These are phyloP conservation scores for Helicoverpa zea DNA, from an alignment of 1,140 invertebrate species.

Conservation along the genomic window DNA sequence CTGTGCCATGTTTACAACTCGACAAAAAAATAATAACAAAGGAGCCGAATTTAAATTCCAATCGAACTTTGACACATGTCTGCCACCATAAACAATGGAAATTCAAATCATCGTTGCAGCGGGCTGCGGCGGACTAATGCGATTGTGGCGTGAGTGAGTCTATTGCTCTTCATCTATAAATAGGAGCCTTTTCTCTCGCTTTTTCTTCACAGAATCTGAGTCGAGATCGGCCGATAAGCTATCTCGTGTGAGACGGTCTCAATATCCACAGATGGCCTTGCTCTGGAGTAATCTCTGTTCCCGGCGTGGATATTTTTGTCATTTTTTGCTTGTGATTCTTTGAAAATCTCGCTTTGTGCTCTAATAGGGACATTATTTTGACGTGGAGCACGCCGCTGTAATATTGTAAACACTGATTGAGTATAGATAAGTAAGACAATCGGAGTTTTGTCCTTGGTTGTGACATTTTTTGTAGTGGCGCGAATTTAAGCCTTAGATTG, in stretches of 20 bases:
- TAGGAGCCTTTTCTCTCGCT: conserved; percentile 85
- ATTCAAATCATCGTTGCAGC: conserved; percentile 84
- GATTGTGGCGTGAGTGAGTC: conserved; percentile 79
- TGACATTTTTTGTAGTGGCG: conserved; percentile 67
- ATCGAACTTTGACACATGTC: conserved; percentile 87
- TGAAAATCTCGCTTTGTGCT: conserved; percentile 81
- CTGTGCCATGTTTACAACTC: conserved; percentile 84
- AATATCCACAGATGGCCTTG: conserved; percentile 86
- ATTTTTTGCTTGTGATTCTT: conserved; percentile 82
- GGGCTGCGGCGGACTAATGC: conserved; percentile 81
- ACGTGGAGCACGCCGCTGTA: conserved; percentile 78
- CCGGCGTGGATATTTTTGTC: conserved; percentile 79
- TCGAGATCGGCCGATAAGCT: conserved; percentile 83
- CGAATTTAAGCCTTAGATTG: conserved; percentile 53
- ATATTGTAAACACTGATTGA: conserved; percentile 86
- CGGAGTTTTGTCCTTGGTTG: conserved; percentile 67
- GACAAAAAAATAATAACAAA: conserved; percentile 85
- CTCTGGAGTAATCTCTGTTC: conserved; percentile 80
- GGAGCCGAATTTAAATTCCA: conserved; percentile 86
- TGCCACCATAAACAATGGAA: conserved; percentile 87
- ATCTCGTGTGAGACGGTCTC: conserved; percentile 85
- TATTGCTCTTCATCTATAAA: conserved; percentile 84
- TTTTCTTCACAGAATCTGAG: conserved; percentile 84
- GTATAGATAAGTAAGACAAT: conserved; percentile 85
- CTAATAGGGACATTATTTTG: conserved; percentile 86